A percentile compares a stretch with the other conserved stretches of the same genome.
These are phyloP conservation scores for Seladonia tumulorum DNA, from an alignment of 2,888 invertebrate genomes.

Conservation along the genomic window DNA sequence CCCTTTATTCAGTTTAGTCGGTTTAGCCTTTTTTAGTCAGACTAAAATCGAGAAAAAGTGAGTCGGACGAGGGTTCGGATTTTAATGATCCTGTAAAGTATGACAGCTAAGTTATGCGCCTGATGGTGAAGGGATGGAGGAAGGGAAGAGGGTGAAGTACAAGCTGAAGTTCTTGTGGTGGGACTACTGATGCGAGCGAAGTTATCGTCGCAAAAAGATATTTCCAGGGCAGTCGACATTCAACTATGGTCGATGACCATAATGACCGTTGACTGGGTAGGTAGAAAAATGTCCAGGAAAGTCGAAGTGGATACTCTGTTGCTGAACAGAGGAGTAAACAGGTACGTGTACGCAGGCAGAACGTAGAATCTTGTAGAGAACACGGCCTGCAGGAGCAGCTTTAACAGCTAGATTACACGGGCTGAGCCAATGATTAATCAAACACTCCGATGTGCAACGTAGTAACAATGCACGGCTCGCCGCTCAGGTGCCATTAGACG, in stretches of 20 bases:
- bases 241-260: not conserved
- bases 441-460: conserved; percentile 69
- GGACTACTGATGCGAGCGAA: not conserved
- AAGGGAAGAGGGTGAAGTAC: not conserved
- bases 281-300: not conserved
- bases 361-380: conserved; percentile 28
- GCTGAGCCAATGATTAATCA: conserved; percentile 79
- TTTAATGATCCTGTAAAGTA: not conserved
- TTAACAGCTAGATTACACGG: conserved; percentile 74
- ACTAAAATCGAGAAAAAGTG: too few relatives aligned
- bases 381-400: conserved; percentile 60
- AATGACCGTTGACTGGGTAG: not conserved
- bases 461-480: conserved; percentile 75
- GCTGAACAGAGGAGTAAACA: conserved; percentile 18
- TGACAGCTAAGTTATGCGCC: not conserved
- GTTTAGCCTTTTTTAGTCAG: too few relatives aligned
- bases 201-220: not conserved
- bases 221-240: not conserved
- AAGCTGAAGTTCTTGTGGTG: not conserved
- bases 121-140: not conserved
- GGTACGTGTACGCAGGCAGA: conserved; percentile 29
- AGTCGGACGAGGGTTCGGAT: not conserved
- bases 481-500: conserved; percentile 74
- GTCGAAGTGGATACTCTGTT: not conserved
- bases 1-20: too few relatives aligned